Evolutionary conservation across 2,113 vertebrate species (phyloP), one percentile per base, ranked within the genome.

Genomic region (Erythrocebus patas): DNA sequence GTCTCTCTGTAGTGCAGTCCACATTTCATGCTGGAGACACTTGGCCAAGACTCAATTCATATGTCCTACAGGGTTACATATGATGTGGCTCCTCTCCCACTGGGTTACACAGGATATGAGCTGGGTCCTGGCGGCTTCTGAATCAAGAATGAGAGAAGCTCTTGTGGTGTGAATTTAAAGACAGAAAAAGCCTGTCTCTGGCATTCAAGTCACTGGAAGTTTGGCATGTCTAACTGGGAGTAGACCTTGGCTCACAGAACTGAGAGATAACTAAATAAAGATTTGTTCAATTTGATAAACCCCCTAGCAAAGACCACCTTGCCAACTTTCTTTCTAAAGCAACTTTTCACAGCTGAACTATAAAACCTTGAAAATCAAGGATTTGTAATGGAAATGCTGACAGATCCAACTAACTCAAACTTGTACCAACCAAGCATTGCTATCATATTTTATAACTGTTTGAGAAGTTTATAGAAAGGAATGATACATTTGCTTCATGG

Each of bases 341-440:
- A 97, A 93, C 80, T 97, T 97, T 98, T 98, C 98, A 98, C 97
- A 98, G 97, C 97, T 89, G 95, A 78, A 48, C 95, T 98, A 96
- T 96, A 98, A 98, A 98, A 89, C 91, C 95, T 97, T 98, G 95
- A 91, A 97, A 98, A 96, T 86, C 97, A 98, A 97, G 95, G 78
- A 82, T 97, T 98, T 96, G 96, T 98, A 98, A 98, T 98, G 98
- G 97, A 98, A 98, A 98, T 84, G 95, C 96, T 98, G 98, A 98
- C 98, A 98, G 97, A 97, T 23, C 30, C 79, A 96, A 91, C 5
- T 18, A 93, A 97, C 57, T 2, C 66, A 43, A 96, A 98, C 97
- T 93, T 93, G 94, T 93, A 95, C 89, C 90, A 87, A 96, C 76
- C n/a, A 48, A 98, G 88, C 94, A 92, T 93, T 1, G 1, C 96